Conservation (phyloP, 1,140 invertebrate species). For the Dreissena polymorpha region DNA sequence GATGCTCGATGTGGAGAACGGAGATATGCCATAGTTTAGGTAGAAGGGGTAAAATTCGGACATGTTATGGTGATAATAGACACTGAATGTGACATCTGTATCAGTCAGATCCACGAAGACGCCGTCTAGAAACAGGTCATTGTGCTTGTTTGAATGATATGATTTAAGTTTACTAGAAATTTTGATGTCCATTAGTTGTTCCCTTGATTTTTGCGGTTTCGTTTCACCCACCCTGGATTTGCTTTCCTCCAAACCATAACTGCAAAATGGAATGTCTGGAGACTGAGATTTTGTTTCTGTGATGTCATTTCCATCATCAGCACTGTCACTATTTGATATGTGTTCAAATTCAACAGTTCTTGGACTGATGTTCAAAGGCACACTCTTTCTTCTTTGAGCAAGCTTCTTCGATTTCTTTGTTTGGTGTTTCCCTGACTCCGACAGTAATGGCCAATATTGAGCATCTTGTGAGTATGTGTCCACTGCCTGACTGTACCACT, state of each 20-base stretch:
- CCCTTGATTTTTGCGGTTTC: constrained; percentile 6
- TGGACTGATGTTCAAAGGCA: constrained; percentile 47
- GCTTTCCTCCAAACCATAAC: background rate
- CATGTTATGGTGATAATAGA: constrained; percentile 73
- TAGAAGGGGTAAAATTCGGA: constrained; percentile 4
- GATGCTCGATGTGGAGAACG: constrained; percentile 43
- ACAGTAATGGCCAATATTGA: constrained; percentile 9
- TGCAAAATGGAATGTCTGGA: constrained; percentile 13
- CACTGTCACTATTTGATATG: constrained; percentile 57
- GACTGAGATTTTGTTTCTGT: constrained; percentile 40
- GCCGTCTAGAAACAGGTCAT: constrained; percentile 62
- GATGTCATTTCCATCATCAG: background rate
- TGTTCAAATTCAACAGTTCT: constrained; percentile 37
- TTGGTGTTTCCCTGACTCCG: background rate
- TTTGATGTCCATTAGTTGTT: constrained; percentile 70
- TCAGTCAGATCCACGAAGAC: constrained; percentile 77
- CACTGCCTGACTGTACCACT: constrained; percentile 57
- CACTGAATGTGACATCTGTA: constrained; percentile 74
- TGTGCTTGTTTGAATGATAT: constrained; percentile 14
- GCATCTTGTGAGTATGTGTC: constrained; percentile 39
- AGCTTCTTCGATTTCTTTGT: constrained; percentile 39
- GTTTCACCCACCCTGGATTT: background rate
- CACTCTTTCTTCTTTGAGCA: constrained; percentile 39
- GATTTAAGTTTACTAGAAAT: constrained; percentile 58
- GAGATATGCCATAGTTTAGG: background rate